These are phyloP conservation scores for Tetragonula carbonaria DNA, from an alignment of 2,888 invertebrate genomes.

Conservation along the genomic window DNA sequence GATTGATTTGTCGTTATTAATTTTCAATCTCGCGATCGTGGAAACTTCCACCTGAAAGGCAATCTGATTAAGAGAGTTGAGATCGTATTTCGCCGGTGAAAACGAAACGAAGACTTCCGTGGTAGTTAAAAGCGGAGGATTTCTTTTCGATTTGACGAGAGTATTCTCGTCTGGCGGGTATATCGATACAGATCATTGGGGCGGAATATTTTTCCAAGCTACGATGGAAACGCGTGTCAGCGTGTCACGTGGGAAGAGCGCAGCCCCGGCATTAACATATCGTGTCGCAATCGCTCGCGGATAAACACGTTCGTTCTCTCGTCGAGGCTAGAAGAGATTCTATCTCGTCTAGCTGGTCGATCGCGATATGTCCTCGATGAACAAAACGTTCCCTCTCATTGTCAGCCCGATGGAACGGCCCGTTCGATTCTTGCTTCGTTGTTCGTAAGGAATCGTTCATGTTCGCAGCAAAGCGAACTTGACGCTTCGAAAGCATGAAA, in stretches of 20 bases:
- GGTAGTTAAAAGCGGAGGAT: too few species aligned
- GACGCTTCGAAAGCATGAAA: not conserved
- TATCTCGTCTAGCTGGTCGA: slow-evolving; percentile 63
- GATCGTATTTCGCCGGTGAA: not conserved
- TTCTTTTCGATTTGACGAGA: not conserved
- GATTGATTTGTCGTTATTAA: not conserved
- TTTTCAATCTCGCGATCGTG: not conserved
- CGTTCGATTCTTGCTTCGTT: slow-evolving; percentile 16
- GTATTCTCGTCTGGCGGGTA: not conserved
- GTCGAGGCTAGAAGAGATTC: slow-evolving; percentile 65
- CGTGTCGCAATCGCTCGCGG: slow-evolving; percentile 72
- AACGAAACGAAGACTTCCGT: too few species aligned
- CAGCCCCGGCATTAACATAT: slow-evolving; percentile 69
- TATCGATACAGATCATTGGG: slow-evolving; percentile 35
- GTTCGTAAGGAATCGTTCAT: slow-evolving; percentile 20
- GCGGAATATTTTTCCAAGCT: slow-evolving; percentile 63
- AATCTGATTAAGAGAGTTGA: not conserved
- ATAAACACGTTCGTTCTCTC: slow-evolving; percentile 70
- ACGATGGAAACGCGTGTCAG: slow-evolving; percentile 58
- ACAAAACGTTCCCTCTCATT: slow-evolving; percentile 49
- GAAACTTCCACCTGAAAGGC: not conserved
- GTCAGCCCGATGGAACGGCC: not conserved
- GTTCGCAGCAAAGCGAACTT: not conserved
- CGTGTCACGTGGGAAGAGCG: slow-evolving; percentile 68
- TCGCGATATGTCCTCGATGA: slow-evolving; percentile 62